Evolutionary conservation across 2,113 vertebrate genomes (phyloP).

Genomic region (Xenopus laevis): DNA sequence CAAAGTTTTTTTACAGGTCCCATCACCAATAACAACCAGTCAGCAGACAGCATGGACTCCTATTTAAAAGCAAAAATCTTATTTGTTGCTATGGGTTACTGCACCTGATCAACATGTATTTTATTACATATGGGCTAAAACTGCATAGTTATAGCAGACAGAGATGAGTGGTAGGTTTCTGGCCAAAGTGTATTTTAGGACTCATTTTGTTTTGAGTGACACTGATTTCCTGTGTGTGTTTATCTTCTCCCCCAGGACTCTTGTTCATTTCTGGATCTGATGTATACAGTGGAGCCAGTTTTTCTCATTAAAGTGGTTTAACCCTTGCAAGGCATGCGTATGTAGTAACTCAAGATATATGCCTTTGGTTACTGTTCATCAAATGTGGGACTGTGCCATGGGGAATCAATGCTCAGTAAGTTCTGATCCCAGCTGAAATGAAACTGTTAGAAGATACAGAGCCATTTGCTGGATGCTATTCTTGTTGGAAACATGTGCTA

Average conservation of each 20-base stretch:
- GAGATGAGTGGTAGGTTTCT: not conserved
- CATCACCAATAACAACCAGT: too few relatives aligned
- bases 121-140: too few relatives aligned
- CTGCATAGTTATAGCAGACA: too few relatives aligned
- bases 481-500: constrained; percentile 16
- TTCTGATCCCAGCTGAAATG: constrained; percentile 16
- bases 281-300: constrained; percentile 10
- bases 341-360: not conserved
- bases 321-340: not conserved
- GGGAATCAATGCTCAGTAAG: constrained; percentile 13
- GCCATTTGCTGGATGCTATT: constrained; percentile 13
- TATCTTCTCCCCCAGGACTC: constrained; percentile 31
- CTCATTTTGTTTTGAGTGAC: constrained; percentile 8
- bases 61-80: too few relatives aligned
- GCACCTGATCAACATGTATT: too few relatives aligned
- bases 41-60: too few relatives aligned
- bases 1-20: too few relatives aligned
- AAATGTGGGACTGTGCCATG: constrained; percentile 8
- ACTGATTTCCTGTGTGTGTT: constrained; percentile 38
- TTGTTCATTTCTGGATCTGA: constrained; percentile 18
- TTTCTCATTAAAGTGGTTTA: constrained; percentile 1
- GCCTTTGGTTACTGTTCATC: not conserved
- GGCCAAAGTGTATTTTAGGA: too few relatives aligned
- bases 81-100: too few relatives aligned
- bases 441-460: not conserved